These are phyloP conservation scores for Pollachius pollachius DNA, from an alignment of 2,113 vertebrate species.

Conservation along the genomic window DNA sequence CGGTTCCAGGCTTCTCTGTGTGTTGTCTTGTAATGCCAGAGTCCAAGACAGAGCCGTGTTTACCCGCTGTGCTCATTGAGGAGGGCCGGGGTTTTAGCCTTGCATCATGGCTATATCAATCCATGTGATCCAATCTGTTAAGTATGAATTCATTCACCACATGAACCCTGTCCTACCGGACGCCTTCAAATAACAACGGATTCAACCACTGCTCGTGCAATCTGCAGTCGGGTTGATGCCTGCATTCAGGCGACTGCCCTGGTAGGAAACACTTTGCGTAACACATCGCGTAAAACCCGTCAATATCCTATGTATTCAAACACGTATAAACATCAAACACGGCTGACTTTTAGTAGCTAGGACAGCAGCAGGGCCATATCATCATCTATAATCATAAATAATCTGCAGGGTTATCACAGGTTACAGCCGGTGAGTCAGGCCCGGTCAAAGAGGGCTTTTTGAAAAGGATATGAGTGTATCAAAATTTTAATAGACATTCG, in stretches of 20 bases:
- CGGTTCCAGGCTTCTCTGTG: too few relatives aligned
- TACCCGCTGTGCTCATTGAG: too few relatives aligned
- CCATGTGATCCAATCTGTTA: too few relatives aligned
- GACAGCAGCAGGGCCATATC: slow-evolving; percentile 37
- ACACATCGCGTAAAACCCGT: neutral
- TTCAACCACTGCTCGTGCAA: neutral
- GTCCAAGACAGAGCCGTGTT: too few relatives aligned
- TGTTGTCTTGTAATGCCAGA: too few relatives aligned
- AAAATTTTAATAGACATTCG: slow-evolving; percentile 99
- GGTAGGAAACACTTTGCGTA: neutral
- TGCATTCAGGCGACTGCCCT: neutral
- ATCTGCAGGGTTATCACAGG: slow-evolving; percentile 36
- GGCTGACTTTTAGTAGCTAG: slow-evolving; percentile 4
- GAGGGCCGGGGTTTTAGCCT: too few relatives aligned
- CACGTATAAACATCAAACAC: slow-evolving; percentile 32
- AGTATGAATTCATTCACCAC: too few relatives aligned
- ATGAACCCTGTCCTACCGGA: too few relatives aligned
- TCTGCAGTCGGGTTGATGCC: neutral
- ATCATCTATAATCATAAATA: slow-evolving; percentile 40
- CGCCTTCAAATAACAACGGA: neutral
- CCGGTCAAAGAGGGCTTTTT: slow-evolving; percentile 49
- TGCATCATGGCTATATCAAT: too few relatives aligned
- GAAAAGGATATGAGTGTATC: slow-evolving; percentile 99
- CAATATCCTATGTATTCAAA: slow-evolving; percentile 2
- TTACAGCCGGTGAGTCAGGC: slow-evolving; percentile 14